phyloP scores from a whole-genome alignment of 2,888 invertebrate genomes.

The Epistrophe eligans region DNA sequence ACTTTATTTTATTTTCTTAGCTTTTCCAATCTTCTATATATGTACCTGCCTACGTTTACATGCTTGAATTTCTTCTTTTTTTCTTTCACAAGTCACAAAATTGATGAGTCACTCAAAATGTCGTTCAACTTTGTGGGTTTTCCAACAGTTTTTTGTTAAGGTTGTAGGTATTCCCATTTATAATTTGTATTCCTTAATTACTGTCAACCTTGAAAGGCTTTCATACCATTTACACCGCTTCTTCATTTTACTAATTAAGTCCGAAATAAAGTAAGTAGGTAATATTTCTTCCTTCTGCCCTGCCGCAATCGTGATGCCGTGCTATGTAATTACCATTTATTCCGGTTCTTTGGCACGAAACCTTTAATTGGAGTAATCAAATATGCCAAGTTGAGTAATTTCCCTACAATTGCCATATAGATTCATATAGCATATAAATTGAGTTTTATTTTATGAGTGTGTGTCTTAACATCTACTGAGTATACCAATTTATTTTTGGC shows the following conservation, averaged over 20 bases:
- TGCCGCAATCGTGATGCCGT: background rate
- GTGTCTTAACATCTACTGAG: background rate
- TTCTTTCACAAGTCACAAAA: background rate
- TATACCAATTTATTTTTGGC: conserved; percentile 25
- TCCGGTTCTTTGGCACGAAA: conserved; percentile 38
- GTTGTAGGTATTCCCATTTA: background rate
- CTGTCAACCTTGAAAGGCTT: background rate
- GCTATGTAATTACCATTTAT: conserved; percentile 40
- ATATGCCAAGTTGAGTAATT: conserved; percentile 33
- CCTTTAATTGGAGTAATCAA: conserved; percentile 37
- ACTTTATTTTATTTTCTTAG: background rate
- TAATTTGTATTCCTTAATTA: conserved; percentile 28
- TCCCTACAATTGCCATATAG: conserved; percentile 22
- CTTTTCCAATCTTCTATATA: background rate
- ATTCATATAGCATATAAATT: conserved; percentile 19
- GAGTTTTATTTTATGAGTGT: background rate
- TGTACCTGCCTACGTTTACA: background rate
- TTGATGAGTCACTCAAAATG: conserved; percentile 5
- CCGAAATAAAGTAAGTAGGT: conserved; percentile 33
- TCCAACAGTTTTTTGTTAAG: background rate
- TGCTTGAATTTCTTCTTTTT: too few species aligned
- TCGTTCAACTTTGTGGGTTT: background rate
- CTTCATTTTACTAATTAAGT: conserved; percentile 26
- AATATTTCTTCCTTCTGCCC: background rate
- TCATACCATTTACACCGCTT: background rate